phyloP scores from a whole-genome alignment of 92 coral and sea anemone genomes.

The Desmophyllum pertusum region DNA sequence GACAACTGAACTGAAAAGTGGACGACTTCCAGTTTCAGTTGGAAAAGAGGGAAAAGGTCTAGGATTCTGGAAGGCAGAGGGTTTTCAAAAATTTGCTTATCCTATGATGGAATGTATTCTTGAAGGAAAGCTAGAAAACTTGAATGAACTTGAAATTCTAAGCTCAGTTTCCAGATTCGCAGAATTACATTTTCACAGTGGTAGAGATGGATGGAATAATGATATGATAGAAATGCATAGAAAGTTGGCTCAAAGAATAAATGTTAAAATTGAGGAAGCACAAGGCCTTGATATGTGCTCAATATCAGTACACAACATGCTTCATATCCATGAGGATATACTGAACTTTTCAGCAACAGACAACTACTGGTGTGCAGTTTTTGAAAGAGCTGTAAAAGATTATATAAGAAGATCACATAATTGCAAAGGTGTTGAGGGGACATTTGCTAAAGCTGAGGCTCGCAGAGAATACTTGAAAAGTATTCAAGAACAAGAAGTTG shows the following conservation, averaged over 20 bases:
- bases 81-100: conserved; percentile 55
- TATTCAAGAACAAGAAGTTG: conserved; percentile 37
- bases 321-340: conserved; percentile 62
- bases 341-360: conserved; percentile 63
- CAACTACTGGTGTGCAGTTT: conserved; percentile 76
- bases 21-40: conserved; percentile 49
- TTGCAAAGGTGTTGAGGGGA: conserved; percentile 62
- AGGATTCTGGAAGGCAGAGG: conserved; percentile 61
- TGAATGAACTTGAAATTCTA: conserved; percentile 55
- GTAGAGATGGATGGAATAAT: conserved; percentile 61
- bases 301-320: conserved; percentile 64
- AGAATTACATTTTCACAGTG: conserved; percentile 67
- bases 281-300: conserved; percentile 73
- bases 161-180: conserved; percentile 52
- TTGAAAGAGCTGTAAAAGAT: conserved; percentile 70
- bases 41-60: conserved; percentile 59
- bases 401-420: conserved; percentile 57
- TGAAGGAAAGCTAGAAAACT: conserved; percentile 35
- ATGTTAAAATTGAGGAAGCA: conserved; percentile 54
- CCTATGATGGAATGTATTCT: conserved; percentile 56
- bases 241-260: conserved; percentile 48
- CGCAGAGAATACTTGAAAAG: no score
- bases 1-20: conserved; percentile 47
- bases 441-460: no score
- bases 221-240: conserved; percentile 53